Evolutionary conservation across 2,797 vertebrate species (phyloP).

Genomic region (Rallus crepitans): DNA sequence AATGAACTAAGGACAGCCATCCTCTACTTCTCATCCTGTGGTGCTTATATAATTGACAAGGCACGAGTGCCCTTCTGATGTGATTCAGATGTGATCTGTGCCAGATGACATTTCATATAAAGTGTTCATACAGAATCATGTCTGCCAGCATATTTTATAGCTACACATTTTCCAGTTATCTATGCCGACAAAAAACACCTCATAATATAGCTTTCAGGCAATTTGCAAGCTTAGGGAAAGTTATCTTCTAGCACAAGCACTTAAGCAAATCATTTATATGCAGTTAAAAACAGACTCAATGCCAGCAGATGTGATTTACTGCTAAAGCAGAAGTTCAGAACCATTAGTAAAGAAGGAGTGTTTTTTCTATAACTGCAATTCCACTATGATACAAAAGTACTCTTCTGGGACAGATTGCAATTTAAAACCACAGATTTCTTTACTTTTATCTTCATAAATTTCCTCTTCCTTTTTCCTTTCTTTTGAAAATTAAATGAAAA

Average conservation of each 20-base stretch:
- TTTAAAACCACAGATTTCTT: neutral
- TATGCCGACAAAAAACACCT: neutral
- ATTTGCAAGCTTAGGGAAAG: slow-evolving; percentile 52
- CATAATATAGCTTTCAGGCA: slow-evolving; percentile 18
- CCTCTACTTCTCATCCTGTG: neutral
- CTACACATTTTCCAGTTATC: neutral
- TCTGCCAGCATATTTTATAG: neutral
- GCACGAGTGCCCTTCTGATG: neutral
- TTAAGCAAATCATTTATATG: slow-evolving; percentile 54
- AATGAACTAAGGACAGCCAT: neutral
- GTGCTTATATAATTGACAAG: neutral
- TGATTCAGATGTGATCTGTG: neutral
- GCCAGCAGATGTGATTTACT: slow-evolving; percentile 28
- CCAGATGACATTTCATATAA: neutral
- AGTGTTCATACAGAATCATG: neutral
- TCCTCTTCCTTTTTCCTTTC: neutral
- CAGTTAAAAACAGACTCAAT: slow-evolving; percentile 21
- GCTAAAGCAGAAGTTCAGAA: slow-evolving; percentile 4
- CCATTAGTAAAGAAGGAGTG: neutral
- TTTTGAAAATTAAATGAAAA: neutral
- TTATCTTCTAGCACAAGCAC: slow-evolving; percentile 5
- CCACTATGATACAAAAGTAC: neutral
- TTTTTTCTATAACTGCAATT: neutral
- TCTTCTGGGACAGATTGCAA: neutral
- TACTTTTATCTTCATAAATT: neutral